These are phyloP conservation scores for Latheticus oryzae DNA, from an alignment of 2,888 invertebrate species.

Conservation along the genomic window DNA sequence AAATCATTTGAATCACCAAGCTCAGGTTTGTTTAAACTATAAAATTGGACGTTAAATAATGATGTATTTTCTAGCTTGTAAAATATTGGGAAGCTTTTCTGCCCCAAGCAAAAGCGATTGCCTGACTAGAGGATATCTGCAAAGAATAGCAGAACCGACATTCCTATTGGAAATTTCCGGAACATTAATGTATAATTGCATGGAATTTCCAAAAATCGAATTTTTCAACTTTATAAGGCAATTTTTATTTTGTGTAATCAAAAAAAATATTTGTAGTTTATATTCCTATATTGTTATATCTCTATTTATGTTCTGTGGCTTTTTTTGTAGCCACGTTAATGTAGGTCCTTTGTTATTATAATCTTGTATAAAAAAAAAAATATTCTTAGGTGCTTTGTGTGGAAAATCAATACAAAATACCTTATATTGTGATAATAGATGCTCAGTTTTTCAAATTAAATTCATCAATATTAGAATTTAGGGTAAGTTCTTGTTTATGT, in stretches of 20 bases:
- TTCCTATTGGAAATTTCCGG: constrained; percentile 64
- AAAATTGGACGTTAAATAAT: constrained; percentile 18
- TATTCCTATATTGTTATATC: constrained; percentile 14
- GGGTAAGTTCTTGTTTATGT: constrained; percentile 7
- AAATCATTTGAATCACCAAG: constrained; percentile 93
- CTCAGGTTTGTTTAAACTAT: constrained; percentile 74
- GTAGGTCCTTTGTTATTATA: constrained; percentile 23
- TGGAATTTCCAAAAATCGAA: constrained; percentile 27
- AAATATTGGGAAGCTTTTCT: constrained; percentile 97
- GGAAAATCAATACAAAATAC: constrained; percentile 19
- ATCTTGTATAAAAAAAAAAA: constrained; percentile 25
- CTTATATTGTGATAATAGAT: constrained; percentile 37
- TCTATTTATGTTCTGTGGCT: constrained; percentile 22
- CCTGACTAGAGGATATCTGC: constrained; percentile 71
- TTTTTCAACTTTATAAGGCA: constrained; percentile 18
- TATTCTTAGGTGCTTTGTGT: constrained; percentile 40
- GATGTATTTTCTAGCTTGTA: constrained; percentile 77
- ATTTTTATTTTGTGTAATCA: constrained; percentile 29
- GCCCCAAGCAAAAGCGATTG: constrained; percentile 94
- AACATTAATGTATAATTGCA: constrained; percentile 47
- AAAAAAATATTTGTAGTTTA: constrained; percentile 28
- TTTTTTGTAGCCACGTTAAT: constrained; percentile 26
- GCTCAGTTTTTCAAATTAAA: constrained; percentile 34
- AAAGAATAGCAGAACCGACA: constrained; percentile 63
- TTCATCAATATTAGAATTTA: constrained; percentile 20